Evolutionary conservation across 2,113 vertebrate species (phyloP), one percentile per base, ranked within the genome.

Genomic region (Sander vitreus): DNA sequence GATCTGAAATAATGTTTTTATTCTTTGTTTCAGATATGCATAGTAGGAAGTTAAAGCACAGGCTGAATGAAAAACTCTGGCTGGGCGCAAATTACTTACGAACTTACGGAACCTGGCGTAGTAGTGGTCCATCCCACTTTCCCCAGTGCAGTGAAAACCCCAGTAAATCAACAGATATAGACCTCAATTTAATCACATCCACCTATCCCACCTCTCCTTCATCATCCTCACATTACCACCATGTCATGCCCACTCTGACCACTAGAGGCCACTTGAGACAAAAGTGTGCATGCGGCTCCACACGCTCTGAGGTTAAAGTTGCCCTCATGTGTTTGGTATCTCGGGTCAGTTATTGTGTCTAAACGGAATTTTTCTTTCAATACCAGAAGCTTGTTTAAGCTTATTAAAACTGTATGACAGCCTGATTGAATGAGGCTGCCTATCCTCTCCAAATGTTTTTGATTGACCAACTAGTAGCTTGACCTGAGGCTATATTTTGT

Each of bases 1-100:
- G 95, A 96, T 95, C 95, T 96, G 95, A 96, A 96, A 96, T 96
- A 96, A 96, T 94, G 93, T 91, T 96, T 95, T 95, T 87, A 84
- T 96, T 96, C 93, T 95, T 95, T 96, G 94, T 96, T 96, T 95
- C 95, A 96, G 95, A 96, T 95, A 90, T 93, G 93, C 93, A 94
- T 95, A 96, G 92, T 96, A 96, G 95, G 95, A 96, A 95, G 94
- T 94, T 94, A 95, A 92, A 95, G 93, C 94, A 94, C 62, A 96
- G 94, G 93, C 93, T 95, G 95, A 96, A 93, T 95, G 95, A 95
- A 92, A 96, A 96, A 95, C 91, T 94, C 94, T 95, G 94, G 95
- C 93, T 93, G 95, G 91, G 92, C 90, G 94, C 95, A 94, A 95
- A 95, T 95, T 91, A 94, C 94, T 90, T 95, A 86, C 95, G 95